These are phyloP conservation scores for Acleris sparsana DNA, from an alignment of 2,888 invertebrate genomes.

Conservation along the genomic window DNA sequence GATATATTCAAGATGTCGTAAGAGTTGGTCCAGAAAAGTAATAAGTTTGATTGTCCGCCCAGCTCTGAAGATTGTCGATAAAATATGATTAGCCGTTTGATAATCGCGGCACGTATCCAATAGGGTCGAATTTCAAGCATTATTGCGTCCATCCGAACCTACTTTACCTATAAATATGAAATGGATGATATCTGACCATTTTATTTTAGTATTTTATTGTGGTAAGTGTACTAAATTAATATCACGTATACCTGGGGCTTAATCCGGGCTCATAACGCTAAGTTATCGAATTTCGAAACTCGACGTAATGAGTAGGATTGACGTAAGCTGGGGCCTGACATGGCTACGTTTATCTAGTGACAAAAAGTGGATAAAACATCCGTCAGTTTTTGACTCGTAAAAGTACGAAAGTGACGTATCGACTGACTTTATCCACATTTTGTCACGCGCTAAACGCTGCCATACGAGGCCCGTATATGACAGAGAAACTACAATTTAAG, in stretches of 20 bases:
- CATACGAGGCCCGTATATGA: no score
- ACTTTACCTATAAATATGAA: conserved; percentile 27
- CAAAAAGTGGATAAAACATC: no score
- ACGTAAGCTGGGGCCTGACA: no score
- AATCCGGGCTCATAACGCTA: no score
- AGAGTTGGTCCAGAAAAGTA: conserved; percentile 9
- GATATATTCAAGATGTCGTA: not conserved
- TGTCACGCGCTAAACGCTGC: no score
- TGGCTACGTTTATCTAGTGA: no score
- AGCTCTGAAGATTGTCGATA: conserved; percentile 9
- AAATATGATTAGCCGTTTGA: conserved; percentile 29
- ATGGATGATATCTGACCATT: not conserved
- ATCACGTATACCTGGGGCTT: not conserved
- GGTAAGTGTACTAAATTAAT: not conserved
- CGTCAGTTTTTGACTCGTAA: no score
- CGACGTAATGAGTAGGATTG: no score
- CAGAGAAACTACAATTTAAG: no score
- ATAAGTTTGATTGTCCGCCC: conserved; percentile 18
- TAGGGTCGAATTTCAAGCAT: conserved; percentile 27
- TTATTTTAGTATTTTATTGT: not conserved
- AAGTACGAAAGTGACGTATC: no score
- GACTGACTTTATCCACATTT: no score
- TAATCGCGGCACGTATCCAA: conserved; percentile 21
- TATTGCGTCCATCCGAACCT: conserved; percentile 12
- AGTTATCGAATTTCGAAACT: no score